phyloP scores from a whole-genome alignment of 2,113 vertebrate genomes.

The human (Homo sapiens) region GRCh38 chr13:87056001-87056500 shows the following conservation, averaged over 20 bases:
- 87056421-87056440: background rate
- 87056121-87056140: background rate
- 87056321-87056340: background rate
- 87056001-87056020: too few species aligned
- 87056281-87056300: background rate
- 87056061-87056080: background rate
- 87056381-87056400: background rate
- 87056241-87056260: background rate
- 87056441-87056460: background rate
- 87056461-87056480: background rate
- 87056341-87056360: background rate
- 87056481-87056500: background rate
- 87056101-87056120: background rate
- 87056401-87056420: background rate
- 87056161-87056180: background rate
- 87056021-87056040: background rate
- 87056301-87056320: background rate
- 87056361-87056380: constrained; percentile 28
- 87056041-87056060: background rate
- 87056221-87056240: background rate
- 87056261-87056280: background rate
- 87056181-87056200: background rate
- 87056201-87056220: background rate
- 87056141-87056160: background rate
- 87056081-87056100: background rate